Evolutionary conservation across 2,797 vertebrate species (phyloP), one percentile per base, ranked within the genome.

Genomic region (Sciurus carolinensis): DNA sequence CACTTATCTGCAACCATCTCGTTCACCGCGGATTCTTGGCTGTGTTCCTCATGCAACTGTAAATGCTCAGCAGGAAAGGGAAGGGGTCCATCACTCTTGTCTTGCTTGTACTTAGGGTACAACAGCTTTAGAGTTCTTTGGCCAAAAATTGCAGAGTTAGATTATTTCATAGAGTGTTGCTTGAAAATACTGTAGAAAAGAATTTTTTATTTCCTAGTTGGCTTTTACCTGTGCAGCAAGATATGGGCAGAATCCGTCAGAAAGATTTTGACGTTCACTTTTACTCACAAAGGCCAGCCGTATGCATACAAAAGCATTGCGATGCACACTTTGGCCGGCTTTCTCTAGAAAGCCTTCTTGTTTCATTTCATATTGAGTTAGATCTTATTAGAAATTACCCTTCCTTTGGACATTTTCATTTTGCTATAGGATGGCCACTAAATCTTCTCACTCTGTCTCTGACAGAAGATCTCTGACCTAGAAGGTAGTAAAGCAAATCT

Each of bases 381-480:
- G 42, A 66, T 47, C 50, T 87, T 80, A 83, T 42, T 81, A 94
- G 84, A 94, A 95, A 89, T 80, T 67, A 44, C 22, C 64, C 69
- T 79, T 88, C 59, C 81, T 18, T 28, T 0, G n/a, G 67, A 62
- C 36, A 73, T 82, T 95, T 92, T 77, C 39, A 71, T 77, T 77
- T 91, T 87, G 82, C 47, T 54, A 59, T 14, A 77, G 47, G 82
- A 90, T 2, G 13, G 47, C 42, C 62, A n/a, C 47, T 69, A 72
- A 95, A 92, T 57, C 54, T 52, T 52, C 52, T 57, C 20, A 57
- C 54, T 57, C 20, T 57, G 54, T 7, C 54, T 57, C 54, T 57
- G 20, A 57, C 18, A 57, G 54, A 57, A 57, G 18, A 67, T 67
- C 30, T 67, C 15, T 67, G 33, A 67, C 33, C 33, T 67, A 33